phyloP scores from a whole-genome alignment of 2,888 invertebrate species.

The Notodonta dromedarius region DNA sequence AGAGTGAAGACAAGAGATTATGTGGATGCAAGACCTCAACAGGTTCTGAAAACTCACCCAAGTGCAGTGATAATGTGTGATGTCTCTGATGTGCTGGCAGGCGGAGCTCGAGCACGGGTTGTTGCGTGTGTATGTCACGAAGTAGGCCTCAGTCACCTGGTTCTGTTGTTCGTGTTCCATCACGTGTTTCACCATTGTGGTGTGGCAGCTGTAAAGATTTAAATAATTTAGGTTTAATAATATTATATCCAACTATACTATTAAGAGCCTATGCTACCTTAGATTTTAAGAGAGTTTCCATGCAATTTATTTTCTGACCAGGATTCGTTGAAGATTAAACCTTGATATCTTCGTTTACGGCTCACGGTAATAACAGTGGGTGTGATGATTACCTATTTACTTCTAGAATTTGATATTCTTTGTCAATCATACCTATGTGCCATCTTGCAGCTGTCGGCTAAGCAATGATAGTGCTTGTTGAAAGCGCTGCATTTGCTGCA shows the following conservation, averaged over 20 bases:
- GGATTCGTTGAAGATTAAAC: too few relatives aligned
- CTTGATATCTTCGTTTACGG: too few relatives aligned
- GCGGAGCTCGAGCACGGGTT: conserved; percentile 86
- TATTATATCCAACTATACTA: too few relatives aligned
- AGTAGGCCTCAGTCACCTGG: conserved; percentile 91
- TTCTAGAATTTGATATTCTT: neutral
- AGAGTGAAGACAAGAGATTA: neutral
- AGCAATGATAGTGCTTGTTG: conserved; percentile 95
- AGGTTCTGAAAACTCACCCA: conserved; percentile 85
- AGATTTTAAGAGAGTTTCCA: too few relatives aligned
- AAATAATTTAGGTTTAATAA: neutral
- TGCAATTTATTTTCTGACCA: too few relatives aligned
- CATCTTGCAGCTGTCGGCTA: conserved; percentile 90
- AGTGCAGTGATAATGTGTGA: conserved; percentile 95
- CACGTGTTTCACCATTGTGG: conserved; percentile 93
- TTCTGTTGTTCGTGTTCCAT: conserved; percentile 95
- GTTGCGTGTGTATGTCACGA: conserved; percentile 86
- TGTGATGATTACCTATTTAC: too few relatives aligned
- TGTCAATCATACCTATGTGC: conserved; percentile 83
- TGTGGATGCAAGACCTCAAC: neutral
- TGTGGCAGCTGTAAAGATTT: conserved; percentile 75
- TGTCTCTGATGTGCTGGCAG: conserved; percentile 90
- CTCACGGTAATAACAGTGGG: neutral
- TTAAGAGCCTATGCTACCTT: too few relatives aligned
- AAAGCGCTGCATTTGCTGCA: conserved; percentile 84